A percentile compares a stretch with the other conserved stretches of the same genome.
Conservation (phyloP, 1,140 invertebrate species). For the Maniola jurtina region DNA sequence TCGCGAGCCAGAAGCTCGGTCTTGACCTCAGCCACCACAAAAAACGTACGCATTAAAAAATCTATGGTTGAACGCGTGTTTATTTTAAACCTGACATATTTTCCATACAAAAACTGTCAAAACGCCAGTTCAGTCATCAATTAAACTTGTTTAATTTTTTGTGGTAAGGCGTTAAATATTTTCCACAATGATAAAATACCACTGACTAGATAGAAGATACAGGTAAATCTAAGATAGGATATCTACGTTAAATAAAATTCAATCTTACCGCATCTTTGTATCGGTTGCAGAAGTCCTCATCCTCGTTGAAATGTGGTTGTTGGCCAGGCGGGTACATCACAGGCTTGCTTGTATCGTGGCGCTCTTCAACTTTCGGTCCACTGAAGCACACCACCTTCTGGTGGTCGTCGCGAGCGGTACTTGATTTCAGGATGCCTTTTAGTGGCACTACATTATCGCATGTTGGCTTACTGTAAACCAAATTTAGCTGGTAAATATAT, state of each 20-base stretch:
- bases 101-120: too few relatives aligned
- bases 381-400: constrained; percentile 73
- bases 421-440: constrained; percentile 68
- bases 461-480: constrained; percentile 50
- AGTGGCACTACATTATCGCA: constrained; percentile 57
- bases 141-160: too few relatives aligned
- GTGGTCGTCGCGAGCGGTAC: constrained; percentile 58
- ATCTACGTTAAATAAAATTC: not conserved
- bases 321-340: constrained; percentile 44
- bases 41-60: too few relatives aligned
- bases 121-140: too few relatives aligned
- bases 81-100: too few relatives aligned
- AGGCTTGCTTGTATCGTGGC: constrained; percentile 30
- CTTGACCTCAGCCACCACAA: too few relatives aligned
- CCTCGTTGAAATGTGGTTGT: constrained; percentile 57
- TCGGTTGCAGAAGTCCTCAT: constrained; percentile 56
- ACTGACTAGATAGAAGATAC: too few relatives aligned
- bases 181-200: too few relatives aligned
- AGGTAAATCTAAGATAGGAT: too few relatives aligned
- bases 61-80: too few relatives aligned
- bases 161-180: too few relatives aligned
- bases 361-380: constrained; percentile 52
- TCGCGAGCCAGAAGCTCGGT: too few relatives aligned
- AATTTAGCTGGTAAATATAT: not conserved
- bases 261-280: constrained; percentile 44